phyloP scores from a whole-genome alignment of 2,113 vertebrate genomes.

The Apeltes quadracus region DNA sequence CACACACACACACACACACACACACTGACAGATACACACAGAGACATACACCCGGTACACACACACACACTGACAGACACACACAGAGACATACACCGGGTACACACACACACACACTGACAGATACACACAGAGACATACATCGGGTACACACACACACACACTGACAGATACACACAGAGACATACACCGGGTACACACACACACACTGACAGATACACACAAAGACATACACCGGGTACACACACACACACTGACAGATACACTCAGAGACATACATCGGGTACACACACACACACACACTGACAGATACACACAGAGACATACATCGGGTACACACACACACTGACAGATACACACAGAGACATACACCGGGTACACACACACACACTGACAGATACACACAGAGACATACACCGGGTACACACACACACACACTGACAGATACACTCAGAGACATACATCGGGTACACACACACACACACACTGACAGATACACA shows the following conservation, averaged over 20 bases:
- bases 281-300: slow-evolving; percentile 8
- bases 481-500: slow-evolving; percentile 2
- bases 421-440: slow-evolving; percentile 9
- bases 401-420: neutral
- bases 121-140: too few species aligned
- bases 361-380: too few species aligned
- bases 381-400: slow-evolving; percentile 8
- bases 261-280: too few species aligned
- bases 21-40: slow-evolving; percentile 1
- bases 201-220: neutral
- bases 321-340: neutral
- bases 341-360: too few species aligned
- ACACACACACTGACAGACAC: neutral
- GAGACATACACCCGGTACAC: too few species aligned
- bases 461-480: slow-evolving; percentile 1
- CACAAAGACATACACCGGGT: too few species aligned
- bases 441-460: neutral
- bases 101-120: slow-evolving; percentile 9
- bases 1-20: slow-evolving; percentile 6
- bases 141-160: neutral
- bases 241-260: neutral
- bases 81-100: slow-evolving; percentile 1
- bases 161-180: too few species aligned
- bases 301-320: neutral
- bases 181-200: too few species aligned